Conservation (phyloP, 2,797 vertebrate species). For the Phataginus tetradactyla region DNA sequence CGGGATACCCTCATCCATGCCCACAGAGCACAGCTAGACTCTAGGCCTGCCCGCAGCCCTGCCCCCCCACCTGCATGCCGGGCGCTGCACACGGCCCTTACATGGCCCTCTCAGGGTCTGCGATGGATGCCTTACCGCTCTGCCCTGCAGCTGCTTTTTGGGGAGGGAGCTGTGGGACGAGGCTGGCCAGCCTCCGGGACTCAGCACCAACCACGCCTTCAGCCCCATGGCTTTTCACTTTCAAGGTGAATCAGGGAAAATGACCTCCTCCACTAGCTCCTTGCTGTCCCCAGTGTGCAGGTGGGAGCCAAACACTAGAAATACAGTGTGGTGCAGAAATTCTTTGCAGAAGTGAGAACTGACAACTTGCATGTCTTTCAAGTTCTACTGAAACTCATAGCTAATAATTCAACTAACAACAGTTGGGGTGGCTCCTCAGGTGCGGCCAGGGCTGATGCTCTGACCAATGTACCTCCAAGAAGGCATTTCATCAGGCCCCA, state of each 20-base stretch:
- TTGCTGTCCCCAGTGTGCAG: not conserved
- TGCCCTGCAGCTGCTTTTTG: not conserved
- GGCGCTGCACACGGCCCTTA: rapidly evolving
- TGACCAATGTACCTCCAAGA: not conserved
- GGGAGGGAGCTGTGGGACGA: not conserved
- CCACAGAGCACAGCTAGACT: not conserved
- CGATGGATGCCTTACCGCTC: no score
- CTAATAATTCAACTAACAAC: not conserved
- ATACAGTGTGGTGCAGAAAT: not conserved
- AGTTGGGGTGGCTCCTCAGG: not conserved
- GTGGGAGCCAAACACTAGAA: not conserved
- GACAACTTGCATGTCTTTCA: conserved; percentile 18
- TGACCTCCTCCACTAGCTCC: not conserved
- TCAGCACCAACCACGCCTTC: not conserved
- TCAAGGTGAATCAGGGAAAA: conserved; percentile 37
- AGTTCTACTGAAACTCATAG: not conserved
- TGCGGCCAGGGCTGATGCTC: not conserved
- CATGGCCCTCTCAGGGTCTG: not conserved
- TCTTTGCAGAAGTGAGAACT: conserved; percentile 29
- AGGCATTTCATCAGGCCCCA: not conserved
- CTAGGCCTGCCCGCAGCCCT: not conserved
- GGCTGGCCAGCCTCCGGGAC: not conserved
- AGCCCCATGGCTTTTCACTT: not conserved
- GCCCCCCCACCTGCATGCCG: not conserved
- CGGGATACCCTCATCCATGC: not conserved